Percentiles rank a stretch among this genome's conserved stretches.
Conservation (phyloP, 2,797 vertebrate genomes). For the Leontopithecus rosalia region DNA sequence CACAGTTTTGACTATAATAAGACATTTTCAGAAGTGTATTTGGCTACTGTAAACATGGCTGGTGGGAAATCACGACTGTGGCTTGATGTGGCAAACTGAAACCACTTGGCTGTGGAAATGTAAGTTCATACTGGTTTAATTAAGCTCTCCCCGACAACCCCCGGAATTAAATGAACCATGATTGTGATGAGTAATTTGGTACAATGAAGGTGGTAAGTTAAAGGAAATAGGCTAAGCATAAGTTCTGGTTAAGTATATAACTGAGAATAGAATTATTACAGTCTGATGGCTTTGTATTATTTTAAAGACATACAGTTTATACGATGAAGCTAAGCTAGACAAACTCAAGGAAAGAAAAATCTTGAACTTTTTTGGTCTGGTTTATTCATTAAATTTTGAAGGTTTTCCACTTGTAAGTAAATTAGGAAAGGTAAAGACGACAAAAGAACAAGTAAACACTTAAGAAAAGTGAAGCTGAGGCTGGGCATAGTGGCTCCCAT, state of each 20-base stretch:
- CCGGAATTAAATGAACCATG: background rate
- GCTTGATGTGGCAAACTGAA: background rate
- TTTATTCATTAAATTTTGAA: background rate
- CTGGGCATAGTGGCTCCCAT: background rate
- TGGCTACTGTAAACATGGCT: background rate
- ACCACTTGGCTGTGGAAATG: background rate
- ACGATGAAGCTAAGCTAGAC: background rate
- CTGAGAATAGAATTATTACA: constrained; percentile 26
- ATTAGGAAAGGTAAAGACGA: background rate
- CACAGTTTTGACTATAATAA: background rate
- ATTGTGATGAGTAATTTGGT: constrained; percentile 2
- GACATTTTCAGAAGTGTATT: background rate
- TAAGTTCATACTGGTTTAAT: background rate
- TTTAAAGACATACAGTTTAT: constrained; percentile 13
- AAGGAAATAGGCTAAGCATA: background rate
- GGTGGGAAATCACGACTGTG: background rate
- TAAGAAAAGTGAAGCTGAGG: background rate
- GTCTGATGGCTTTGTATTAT: background rate
- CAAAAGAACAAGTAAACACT: background rate
- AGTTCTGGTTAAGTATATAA: constrained; percentile 30
- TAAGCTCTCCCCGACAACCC: background rate
- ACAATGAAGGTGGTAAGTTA: background rate
- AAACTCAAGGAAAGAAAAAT: background rate
- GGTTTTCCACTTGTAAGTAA: constrained; percentile 16
- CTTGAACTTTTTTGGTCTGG: background rate